Percentiles rank a stretch among this genome's conserved stretches.
phyloP scores from a whole-genome alignment of 2,888 invertebrate genomes.

The Chouioia cunea region DNA sequence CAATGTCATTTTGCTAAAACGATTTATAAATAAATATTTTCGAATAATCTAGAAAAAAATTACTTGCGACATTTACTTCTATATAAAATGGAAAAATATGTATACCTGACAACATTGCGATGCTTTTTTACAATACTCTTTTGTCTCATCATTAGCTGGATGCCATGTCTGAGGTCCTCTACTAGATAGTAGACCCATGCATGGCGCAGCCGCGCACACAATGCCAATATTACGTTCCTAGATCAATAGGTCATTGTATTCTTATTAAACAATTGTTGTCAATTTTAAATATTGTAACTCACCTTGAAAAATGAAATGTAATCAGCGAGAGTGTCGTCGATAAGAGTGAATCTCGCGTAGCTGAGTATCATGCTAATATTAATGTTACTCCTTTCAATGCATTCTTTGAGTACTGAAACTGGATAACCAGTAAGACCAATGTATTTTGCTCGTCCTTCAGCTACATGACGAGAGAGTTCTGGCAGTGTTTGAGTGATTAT shows the following conservation, averaged over 20 bases:
- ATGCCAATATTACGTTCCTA: slow-evolving; percentile 81
- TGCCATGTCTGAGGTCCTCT: slow-evolving; percentile 85
- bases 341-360: slow-evolving; percentile 84
- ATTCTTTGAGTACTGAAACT: slow-evolving; percentile 80
- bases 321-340: slow-evolving; percentile 82
- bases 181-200: slow-evolving; percentile 86
- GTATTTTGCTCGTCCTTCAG: slow-evolving; percentile 79
- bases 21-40: slow-evolving; percentile 1
- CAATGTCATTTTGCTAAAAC: slow-evolving; percentile 72
- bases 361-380: slow-evolving; percentile 80
- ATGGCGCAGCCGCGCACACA: slow-evolving; percentile 85
- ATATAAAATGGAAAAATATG: background rate
- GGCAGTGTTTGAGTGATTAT: slow-evolving; percentile 90
- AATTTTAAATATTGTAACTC: slow-evolving; percentile 38
- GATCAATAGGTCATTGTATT: slow-evolving; percentile 42
- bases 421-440: slow-evolving; percentile 93
- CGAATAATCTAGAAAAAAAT: no score
- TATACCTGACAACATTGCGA: slow-evolving; percentile 77
- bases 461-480: slow-evolving; percentile 79
- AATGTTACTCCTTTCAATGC: slow-evolving; percentile 76
- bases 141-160: slow-evolving; percentile 77
- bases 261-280: background rate
- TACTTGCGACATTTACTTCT: background rate
- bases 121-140: slow-evolving; percentile 74
- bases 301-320: slow-evolving; percentile 85